phyloP scores from a whole-genome alignment of 2,888 invertebrate genomes.

The Eupithecia dodoneata region DNA sequence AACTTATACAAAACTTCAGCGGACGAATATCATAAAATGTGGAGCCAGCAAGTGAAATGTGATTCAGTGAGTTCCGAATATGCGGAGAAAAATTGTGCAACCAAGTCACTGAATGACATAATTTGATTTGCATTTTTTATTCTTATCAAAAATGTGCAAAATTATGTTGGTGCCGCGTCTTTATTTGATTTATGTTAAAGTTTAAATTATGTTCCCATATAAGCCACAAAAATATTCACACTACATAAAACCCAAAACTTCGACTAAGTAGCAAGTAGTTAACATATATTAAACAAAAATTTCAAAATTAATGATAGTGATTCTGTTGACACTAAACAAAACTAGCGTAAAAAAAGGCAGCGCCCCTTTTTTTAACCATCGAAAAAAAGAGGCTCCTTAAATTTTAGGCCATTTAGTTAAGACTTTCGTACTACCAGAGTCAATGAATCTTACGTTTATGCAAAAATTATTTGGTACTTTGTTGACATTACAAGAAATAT shows the following conservation, averaged over 20 bases:
- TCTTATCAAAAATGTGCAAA: not conserved
- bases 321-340: no score
- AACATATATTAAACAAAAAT: no score
- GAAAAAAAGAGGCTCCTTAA: no score
- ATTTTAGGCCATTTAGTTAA: no score
- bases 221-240: constrained; percentile 1
- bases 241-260: not conserved
- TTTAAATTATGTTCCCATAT: not conserved
- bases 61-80: not conserved
- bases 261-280: not conserved
- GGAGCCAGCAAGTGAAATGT: not conserved
- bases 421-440: no score
- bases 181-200: not conserved
- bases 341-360: no score
- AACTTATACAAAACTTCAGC: not conserved
- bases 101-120: not conserved
- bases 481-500: not conserved
- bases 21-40: not conserved
- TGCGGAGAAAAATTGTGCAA: not conserved
- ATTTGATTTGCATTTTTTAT: not conserved
- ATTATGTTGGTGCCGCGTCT: not conserved
- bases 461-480: not conserved
- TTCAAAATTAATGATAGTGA: not conserved
- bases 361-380: no score
- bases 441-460: not conserved